Base-by-base conservation (phyloP, 2,113 vertebrate genomes). In the Oenanthe oenanthe region DNA sequence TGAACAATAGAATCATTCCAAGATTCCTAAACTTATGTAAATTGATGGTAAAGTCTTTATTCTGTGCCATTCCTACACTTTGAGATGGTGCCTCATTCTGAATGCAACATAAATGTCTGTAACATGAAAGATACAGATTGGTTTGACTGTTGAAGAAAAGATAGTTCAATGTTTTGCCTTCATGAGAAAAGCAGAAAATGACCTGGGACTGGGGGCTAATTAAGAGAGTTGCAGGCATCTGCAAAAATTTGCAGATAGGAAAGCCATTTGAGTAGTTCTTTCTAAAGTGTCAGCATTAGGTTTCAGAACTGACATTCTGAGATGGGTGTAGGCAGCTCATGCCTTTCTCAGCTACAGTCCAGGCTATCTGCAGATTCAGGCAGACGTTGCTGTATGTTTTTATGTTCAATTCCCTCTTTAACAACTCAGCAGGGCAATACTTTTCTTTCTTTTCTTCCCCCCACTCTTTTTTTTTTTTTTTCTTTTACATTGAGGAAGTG, bases 191-290 rank as follows among this genome's bases (percentile, higher is more conserved):
- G 43, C 56, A 76, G 78, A 95, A 95, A 91, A 93, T 70, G 50
- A 75, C 91, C 84, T 92, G 85, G 87, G 89, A 92, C 75, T 76
- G 21, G 48, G 60, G 85, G 51, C 74, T 93, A 92, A 92, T 96
- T 93, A 96, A 89, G 42, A 57, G n/a, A 86, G 36, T 89, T 96
- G 89, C 88, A 89, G 43, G 18, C 92, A 96, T 90, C 88, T 5
- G 53, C 90, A 94, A 89, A 97, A 92, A 92, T 83, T 82, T 93
- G 78, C 75, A 83, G 88, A 84, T 85, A 74, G 75, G 75, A 92
- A 90, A 93, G 72, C 63, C 63, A 26, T 92, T 56, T 70, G 56
- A 77, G 85, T 85, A 79, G 42, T 60, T 88, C 40, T 88, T 93
- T 89, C 82, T 88, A 62, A 91, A 85, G 67, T 66, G 88, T 89